These are phyloP conservation scores for Eristalis pertinax DNA, from an alignment of 2,888 invertebrate species.

Conservation along the genomic window DNA sequence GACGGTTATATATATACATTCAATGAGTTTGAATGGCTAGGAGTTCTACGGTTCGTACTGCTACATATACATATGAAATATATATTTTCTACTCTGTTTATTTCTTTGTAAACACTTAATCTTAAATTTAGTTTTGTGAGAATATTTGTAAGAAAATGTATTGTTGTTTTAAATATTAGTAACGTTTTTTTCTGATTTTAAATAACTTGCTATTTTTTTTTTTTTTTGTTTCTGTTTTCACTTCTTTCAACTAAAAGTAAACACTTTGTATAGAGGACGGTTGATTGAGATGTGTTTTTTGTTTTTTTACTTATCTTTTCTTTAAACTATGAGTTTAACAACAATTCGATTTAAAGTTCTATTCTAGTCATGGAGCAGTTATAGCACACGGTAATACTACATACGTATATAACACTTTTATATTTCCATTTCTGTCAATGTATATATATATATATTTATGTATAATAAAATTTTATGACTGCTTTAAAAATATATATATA, in stretches of 20 bases:
- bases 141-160: conserved; percentile 61
- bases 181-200: conserved; percentile 60
- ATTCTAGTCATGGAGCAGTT: conserved; percentile 71
- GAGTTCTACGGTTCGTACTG: conserved; percentile 38
- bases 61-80: conserved; percentile 58
- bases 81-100: conserved; percentile 41
- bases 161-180: conserved; percentile 58
- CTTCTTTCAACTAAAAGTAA: conserved; percentile 62
- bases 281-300: conserved; percentile 70
- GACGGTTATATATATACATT: conserved; percentile 45
- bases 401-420: conserved; percentile 72
- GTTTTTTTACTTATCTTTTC: conserved; percentile 50
- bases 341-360: conserved; percentile 69
- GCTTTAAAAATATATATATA: conserved; percentile 71
- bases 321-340: conserved; percentile 60
- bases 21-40: conserved; percentile 58
- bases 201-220: conserved; percentile 47
- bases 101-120: conserved; percentile 62
- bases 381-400: conserved; percentile 68
- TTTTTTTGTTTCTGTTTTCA: conserved; percentile 10
- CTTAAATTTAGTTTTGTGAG: conserved; percentile 57
- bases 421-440: conserved; percentile 64
- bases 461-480: conserved; percentile 72
- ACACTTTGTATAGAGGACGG: conserved; percentile 75
- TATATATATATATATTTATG: conserved; percentile 68